Evolutionary conservation across 2,113 vertebrate genomes (phyloP), one percentile per base, ranked within the genome.

Genomic region (Anseranas semipalmata): DNA sequence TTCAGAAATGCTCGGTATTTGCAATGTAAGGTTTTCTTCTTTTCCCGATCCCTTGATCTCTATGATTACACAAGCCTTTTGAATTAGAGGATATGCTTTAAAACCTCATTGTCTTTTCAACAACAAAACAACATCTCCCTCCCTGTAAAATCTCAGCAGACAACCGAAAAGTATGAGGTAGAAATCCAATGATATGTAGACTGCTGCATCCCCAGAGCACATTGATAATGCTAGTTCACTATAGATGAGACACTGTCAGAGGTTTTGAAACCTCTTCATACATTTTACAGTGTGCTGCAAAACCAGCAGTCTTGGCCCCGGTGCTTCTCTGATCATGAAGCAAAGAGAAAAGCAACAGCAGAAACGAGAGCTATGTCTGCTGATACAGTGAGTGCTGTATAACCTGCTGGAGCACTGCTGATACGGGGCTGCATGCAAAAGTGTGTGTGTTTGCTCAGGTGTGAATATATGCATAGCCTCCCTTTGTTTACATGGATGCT

Each of bases 191-290:
- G 43, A 45, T 67, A 55, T 6, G 20, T 21, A 89, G 67, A 2
- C 0, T 48, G 48, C 65, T 59, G 24, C 59, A 55, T 15, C 85
- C 66, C 58, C 56, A 85, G 60, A 90, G 68, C 71, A 71, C 53
- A 91, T 28, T 45, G 63, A 46, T 66, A 91, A 63, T 27, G 25
- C 39, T 73, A 62, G 37, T 63, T 77, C 56, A 73, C 48, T 70
- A 62, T 14, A 90, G 85, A 94, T 75, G 60, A 94, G 63, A 87
- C 35, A 13, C 50, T 79, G 74, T 63, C 85, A 89, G 83, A 92
- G 77, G 71, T 89, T 95, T 83, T 91, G 91, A 95, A 93, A 76
- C 20, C 63, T 87, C 80, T 85, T 90, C 85, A 89, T 91, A n/a
- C 66, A 89, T 95, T 93, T 85, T 96, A 89, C 83, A 89, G 80